Evolutionary conservation across 2,113 vertebrate species (phyloP).

Genomic region (Dryoscopus gambensis): DNA sequence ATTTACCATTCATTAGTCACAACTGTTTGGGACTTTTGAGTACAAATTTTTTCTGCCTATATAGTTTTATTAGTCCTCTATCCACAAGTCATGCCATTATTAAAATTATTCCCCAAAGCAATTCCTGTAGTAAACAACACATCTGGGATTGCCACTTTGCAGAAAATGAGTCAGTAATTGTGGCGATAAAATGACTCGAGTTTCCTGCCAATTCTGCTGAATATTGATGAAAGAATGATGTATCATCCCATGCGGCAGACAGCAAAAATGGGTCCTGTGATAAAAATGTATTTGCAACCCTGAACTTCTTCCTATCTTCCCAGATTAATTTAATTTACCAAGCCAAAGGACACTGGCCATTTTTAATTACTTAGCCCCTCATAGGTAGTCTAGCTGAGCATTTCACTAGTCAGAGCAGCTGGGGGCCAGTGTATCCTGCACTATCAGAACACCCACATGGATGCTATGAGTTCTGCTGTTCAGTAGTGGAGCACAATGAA

Average conservation of each 20-base stretch:
- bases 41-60: not conserved
- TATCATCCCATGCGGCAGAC: not conserved
- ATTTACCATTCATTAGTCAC: not conserved
- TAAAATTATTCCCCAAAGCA: not conserved
- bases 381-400: not conserved
- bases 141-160: not conserved
- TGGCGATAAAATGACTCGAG: not conserved
- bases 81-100: not conserved
- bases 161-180: not conserved
- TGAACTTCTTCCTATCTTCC: not conserved
- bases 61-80: not conserved
- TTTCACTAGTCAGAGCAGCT: not conserved
- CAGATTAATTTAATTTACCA: not conserved
- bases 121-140: not conserved
- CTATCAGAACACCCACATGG: not conserved
- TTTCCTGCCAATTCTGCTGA: constrained; percentile 1
- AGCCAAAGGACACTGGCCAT: not conserved
- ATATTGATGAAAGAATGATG: not conserved
- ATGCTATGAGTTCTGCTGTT: not conserved
- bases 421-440: not conserved
- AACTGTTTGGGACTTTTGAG: not conserved
- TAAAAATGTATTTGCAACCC: not conserved
- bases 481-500: not conserved
- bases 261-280: not conserved
- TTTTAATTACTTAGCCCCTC: not conserved